Percentiles rank a stretch among this genome's conserved stretches.
Conservation (phyloP, 37 sponge, comb jelly and placozoan species). For the Axinella damicornis region DNA sequence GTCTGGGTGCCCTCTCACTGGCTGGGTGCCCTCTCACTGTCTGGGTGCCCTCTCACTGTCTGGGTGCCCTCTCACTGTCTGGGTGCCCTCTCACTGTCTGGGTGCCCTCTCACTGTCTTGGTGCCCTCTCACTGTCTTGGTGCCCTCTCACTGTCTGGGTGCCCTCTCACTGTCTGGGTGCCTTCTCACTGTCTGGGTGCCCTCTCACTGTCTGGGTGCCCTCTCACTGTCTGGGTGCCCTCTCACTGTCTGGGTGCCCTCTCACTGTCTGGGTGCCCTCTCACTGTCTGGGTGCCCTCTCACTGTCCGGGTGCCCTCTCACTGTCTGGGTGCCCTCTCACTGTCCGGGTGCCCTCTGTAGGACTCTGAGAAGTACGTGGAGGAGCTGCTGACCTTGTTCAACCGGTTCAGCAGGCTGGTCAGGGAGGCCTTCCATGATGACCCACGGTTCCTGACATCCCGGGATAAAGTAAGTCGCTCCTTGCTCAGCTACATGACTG, state of each 20-base stretch:
- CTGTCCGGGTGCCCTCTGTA: constrained; percentile 19
- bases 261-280: not conserved
- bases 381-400: constrained; percentile 86
- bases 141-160: not conserved
- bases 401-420: constrained; percentile 78
- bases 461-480: constrained; percentile 77
- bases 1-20: not conserved
- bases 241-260: too few relatives aligned
- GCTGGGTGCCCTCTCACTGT: too few relatives aligned
- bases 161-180: not conserved
- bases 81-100: not conserved
- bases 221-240: not conserved
- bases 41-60: not conserved
- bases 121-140: too few relatives aligned
- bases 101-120: not conserved
- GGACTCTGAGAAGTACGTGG: constrained; percentile 97
- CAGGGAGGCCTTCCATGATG: constrained; percentile 77
- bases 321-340: too few relatives aligned
- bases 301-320: not conserved
- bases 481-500: not conserved
- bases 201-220: too few relatives aligned
- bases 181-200: not conserved
- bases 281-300: too few relatives aligned
- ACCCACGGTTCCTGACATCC: constrained; percentile 84
- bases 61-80: not conserved